phyloP scores from a whole-genome alignment of 2,113 vertebrate genomes.

The Chinchilla lanigera region DNA sequence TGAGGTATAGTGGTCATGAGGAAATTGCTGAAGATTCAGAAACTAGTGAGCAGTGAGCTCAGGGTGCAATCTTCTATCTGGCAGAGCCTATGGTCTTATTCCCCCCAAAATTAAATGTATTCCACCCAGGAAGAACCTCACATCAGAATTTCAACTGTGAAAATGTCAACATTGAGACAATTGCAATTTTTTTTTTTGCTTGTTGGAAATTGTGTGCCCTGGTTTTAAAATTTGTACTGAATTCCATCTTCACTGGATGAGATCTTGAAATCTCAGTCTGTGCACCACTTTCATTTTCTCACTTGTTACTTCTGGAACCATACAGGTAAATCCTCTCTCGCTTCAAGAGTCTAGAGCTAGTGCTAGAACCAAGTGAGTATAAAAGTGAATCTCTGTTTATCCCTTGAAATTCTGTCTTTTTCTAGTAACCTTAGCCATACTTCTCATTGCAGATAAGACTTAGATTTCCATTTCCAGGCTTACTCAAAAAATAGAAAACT shows the following conservation, averaged over 20 bases:
- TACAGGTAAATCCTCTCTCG: neutral
- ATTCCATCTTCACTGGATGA: neutral
- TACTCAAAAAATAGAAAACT: neutral
- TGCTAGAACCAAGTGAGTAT: neutral
- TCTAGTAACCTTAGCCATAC: neutral
- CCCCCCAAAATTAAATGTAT: neutral
- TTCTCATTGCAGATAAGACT: neutral
- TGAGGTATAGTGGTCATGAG: neutral
- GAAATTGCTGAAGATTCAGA: neutral
- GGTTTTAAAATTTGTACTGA: neutral
- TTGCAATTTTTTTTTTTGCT: neutral
- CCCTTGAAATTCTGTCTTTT: neutral
- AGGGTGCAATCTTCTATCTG: neutral
- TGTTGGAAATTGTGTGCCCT: neutral
- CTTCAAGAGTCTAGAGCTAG: neutral
- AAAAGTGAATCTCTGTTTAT: neutral
- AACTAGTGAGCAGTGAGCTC: neutral
- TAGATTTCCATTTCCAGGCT: neutral
- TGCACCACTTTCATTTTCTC: neutral
- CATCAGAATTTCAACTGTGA: neutral
- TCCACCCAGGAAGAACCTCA: neutral
- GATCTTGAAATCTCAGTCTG: neutral
- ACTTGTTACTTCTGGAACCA: neutral
- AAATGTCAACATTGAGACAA: neutral
- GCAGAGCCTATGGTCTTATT: accelerated